Evolutionary conservation across 2,888 invertebrate species (phyloP).

Genomic region (Seira musarum): DNA sequence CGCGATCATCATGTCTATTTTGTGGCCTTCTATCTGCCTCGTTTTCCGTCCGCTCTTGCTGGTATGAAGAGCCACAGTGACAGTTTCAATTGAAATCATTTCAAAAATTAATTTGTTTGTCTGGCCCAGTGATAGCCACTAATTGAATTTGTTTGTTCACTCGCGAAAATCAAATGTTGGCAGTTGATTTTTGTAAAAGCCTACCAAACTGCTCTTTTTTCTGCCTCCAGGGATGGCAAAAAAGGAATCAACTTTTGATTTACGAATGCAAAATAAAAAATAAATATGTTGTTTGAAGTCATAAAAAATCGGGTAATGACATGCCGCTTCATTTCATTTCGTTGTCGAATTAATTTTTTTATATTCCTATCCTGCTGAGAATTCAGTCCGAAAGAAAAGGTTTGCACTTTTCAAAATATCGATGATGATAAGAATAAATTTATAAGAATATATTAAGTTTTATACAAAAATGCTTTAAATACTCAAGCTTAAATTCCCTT

Average conservation of each 20-base stretch:
- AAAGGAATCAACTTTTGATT: background rate
- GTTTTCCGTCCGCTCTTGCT: no score
- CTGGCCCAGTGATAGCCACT: slow-evolving; percentile 51
- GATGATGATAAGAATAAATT: background rate
- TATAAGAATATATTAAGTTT: no score
- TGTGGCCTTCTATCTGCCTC: background rate
- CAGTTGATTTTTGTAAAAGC: background rate
- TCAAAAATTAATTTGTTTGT: slow-evolving; percentile 59
- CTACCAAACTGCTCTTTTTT: background rate
- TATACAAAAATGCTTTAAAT: slow-evolving; percentile 2
- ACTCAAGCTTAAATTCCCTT: background rate
- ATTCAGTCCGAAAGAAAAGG: no score
- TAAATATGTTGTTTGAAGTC: background rate
- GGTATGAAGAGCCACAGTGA: slow-evolving; percentile 35
- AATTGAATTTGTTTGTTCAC: slow-evolving; percentile 57
- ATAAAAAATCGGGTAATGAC: no score
- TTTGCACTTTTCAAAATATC: no score
- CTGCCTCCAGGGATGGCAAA: background rate
- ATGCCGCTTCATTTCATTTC: slow-evolving; percentile 3
- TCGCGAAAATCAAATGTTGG: slow-evolving; percentile 29
- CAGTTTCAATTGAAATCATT: slow-evolving; percentile 58
- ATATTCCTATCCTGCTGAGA: no score
- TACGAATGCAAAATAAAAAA: background rate
- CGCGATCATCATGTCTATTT: background rate
- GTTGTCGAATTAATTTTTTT: slow-evolving; percentile 2